phyloP scores from a whole-genome alignment of 1,140 invertebrate species.

The Scaptomyza montana region DNA sequence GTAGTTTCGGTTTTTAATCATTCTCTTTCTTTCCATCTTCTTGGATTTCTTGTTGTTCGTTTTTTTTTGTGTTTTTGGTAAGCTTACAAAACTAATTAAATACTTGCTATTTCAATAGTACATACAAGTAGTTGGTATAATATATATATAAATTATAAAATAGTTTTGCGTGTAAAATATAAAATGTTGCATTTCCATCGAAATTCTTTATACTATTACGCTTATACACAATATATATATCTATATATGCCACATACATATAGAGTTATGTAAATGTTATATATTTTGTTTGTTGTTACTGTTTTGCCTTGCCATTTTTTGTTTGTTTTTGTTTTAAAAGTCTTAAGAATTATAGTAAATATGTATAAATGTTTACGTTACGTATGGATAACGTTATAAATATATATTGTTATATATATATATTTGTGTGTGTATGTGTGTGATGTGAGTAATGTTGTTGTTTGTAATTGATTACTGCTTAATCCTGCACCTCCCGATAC shows the following conservation, averaged over 20 bases:
- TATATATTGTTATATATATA: conserved; percentile 54
- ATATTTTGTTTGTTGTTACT: conserved; percentile 25
- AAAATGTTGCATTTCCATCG: conserved; percentile 63
- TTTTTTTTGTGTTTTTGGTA: conserved; percentile 39
- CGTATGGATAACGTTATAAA: conserved; percentile 43
- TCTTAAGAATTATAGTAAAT: conserved; percentile 82
- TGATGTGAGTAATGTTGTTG: conserved; percentile 37
- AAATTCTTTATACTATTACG: conserved; percentile 45
- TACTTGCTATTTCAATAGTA: conserved; percentile 79
- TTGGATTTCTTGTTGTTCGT: conserved; percentile 16
- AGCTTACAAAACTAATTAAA: conserved; percentile 82
- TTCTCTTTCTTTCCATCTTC: conserved; percentile 26
- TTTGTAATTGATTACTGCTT: conserved; percentile 64
- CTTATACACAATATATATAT: conserved; percentile 62
- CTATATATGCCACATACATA: conserved; percentile 57
- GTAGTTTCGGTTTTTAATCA: conserved; percentile 18
- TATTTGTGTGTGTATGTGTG: conserved; percentile 42
- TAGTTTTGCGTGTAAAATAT: conserved; percentile 82
- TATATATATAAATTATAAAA: conserved; percentile 81
- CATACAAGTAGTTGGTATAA: conserved; percentile 71
- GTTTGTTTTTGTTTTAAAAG: conserved; percentile 51
- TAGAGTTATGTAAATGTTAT: conserved; percentile 56
- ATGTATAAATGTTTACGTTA: conserved; percentile 72
- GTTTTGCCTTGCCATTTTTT: conserved; percentile 45
- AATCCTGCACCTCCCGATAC: conserved; percentile 94